Evolutionary conservation across 37 sponge, comb jelly and placozoan genomes (phyloP).

Genomic region (Geodia barretti): DNA sequence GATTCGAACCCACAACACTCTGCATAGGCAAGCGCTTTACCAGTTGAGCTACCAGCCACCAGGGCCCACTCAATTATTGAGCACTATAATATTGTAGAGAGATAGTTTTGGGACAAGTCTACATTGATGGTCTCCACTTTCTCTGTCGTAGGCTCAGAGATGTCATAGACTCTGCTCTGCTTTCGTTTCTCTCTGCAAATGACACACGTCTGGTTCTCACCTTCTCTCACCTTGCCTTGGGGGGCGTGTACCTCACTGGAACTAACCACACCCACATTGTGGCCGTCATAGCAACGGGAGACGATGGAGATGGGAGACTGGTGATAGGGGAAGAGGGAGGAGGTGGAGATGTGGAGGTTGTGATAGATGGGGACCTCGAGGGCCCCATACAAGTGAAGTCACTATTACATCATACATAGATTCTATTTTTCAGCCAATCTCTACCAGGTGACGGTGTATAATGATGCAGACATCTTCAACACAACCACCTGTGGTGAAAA

Average conservation of each 20-base stretch:
- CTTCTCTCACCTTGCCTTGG: conserved; percentile 24
- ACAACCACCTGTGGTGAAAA: neutral
- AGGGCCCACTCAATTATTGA: too few species aligned
- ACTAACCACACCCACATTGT: conserved; percentile 11
- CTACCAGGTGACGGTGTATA: conserved; percentile 21
- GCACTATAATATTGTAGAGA: too few species aligned
- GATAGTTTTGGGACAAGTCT: too few species aligned
- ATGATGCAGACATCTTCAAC: conserved; percentile 9
- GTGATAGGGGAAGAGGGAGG: neutral
- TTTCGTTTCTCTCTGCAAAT: conserved; percentile 7
- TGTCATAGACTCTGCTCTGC: conserved; percentile 17
- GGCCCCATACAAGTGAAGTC: neutral
- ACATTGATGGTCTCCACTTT: too few species aligned
- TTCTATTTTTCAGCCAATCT: neutral
- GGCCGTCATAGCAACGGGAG: conserved; percentile 1
- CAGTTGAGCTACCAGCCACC: too few species aligned
- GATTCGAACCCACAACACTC: too few species aligned
- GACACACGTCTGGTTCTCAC: conserved; percentile 12
- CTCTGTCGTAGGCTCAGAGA: conserved; percentile 3
- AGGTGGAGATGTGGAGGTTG: neutral
- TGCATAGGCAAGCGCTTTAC: too few species aligned
- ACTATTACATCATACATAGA: too few species aligned
- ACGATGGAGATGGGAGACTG: neutral
- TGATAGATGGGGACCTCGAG: neutral
- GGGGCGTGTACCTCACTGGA: conserved; percentile 18